These are phyloP conservation scores for Corynorhinus townsendii DNA, from an alignment of 2,113 vertebrate species.

Conservation along the genomic window DNA sequence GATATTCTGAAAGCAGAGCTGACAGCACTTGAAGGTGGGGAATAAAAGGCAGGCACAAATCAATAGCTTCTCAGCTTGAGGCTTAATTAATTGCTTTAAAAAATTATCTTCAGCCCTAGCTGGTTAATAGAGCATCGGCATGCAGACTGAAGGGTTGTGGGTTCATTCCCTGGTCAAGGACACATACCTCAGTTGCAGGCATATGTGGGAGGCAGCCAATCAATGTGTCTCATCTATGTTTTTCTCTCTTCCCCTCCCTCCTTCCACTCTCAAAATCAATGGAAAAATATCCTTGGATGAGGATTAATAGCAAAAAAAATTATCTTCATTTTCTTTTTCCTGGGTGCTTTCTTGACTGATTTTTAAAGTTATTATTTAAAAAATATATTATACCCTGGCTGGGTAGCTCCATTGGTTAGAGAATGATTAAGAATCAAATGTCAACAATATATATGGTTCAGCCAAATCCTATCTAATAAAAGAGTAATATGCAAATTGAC, in stretches of 20 bases:
- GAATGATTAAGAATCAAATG: background rate
- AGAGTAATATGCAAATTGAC: too few species aligned
- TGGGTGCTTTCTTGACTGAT: background rate
- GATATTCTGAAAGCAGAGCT: background rate
- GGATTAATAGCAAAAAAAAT: background rate
- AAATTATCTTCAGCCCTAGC: background rate
- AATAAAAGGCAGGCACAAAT: background rate
- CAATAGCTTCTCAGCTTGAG: background rate
- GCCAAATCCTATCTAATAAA: too few species aligned
- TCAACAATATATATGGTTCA: background rate
- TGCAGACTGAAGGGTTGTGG: too few species aligned
- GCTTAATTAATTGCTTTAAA: background rate
- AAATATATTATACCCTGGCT: background rate
- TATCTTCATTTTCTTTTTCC: conserved; percentile 17
- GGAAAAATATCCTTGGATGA: too few species aligned
- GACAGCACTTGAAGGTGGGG: background rate
- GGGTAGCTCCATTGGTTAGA: background rate
- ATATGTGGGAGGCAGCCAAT: too few species aligned
- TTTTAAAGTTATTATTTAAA: background rate
- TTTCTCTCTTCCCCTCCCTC: too few species aligned
- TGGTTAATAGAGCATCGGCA: too few species aligned
- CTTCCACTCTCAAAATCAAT: too few species aligned
- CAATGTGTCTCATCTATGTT: too few species aligned
- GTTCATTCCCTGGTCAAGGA: too few species aligned
- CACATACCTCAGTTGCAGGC: too few species aligned